These are phyloP conservation scores for Psephotus haematonotus DNA, from an alignment of 2,113 vertebrate genomes.

Conservation along the genomic window DNA sequence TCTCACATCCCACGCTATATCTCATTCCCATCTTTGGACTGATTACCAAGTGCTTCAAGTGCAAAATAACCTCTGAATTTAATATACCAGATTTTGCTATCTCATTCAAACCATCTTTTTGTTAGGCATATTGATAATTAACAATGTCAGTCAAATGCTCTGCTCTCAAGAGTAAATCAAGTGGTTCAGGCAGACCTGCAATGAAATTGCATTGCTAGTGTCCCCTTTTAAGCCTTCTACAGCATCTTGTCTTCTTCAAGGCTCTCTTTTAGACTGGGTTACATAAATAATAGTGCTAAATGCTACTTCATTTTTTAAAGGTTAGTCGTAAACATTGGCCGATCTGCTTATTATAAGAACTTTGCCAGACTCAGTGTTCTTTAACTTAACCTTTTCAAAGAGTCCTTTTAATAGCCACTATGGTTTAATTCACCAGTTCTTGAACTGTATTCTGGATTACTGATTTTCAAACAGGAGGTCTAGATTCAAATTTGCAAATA, in stretches of 20 bases:
- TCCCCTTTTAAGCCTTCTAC: not conserved
- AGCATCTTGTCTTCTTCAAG: not conserved
- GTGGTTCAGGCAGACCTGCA: not conserved
- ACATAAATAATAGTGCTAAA: not conserved
- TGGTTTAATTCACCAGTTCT: not conserved
- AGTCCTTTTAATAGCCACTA: not conserved
- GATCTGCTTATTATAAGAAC: not conserved
- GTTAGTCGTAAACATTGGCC: not conserved
- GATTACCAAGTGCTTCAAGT: not conserved
- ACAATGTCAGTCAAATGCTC: not conserved
- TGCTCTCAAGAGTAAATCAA: not conserved
- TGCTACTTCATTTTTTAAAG: not conserved
- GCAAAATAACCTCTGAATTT: constrained; percentile 20
- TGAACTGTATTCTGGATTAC: not conserved
- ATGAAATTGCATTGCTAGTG: not conserved
- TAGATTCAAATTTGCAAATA: not conserved
- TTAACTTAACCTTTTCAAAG: not conserved
- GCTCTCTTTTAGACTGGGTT: not conserved
- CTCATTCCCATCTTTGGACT: constrained; percentile 5
- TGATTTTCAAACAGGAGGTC: not conserved
- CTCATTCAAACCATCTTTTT: not conserved
- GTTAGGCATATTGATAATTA: not conserved
- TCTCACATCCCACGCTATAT: constrained; percentile 18
- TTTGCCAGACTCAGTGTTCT: not conserved
- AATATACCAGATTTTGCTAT: not conserved